Evolutionary conservation across 1,140 invertebrate species (phyloP), one percentile per base, ranked within the genome.

Genomic region (Diploscapter pachys): DNA sequence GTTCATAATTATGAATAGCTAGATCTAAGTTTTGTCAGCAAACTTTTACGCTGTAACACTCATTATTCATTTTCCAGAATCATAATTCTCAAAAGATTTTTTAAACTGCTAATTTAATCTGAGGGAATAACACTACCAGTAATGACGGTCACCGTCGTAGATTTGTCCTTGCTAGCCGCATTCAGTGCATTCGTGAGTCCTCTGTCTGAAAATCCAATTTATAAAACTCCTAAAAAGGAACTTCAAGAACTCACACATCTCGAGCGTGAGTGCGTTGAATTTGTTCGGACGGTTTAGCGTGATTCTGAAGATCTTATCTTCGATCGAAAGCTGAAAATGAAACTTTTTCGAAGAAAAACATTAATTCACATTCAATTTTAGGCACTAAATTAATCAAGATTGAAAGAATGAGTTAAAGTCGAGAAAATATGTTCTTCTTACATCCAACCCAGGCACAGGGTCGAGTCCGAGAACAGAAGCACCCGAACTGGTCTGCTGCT

Each of bases 201-300:
- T 75, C 85, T 72, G 83, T 93, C 31, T 31, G 31, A 31, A 31
- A 31, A 31, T 1, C 31, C 31, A 31, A 31, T 31, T 31, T 31
- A 31, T 31, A 31, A 31, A 31, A 31, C 31, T 31, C 31, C 31
- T 31, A 31, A 31, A 31, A 31, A 31, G 1, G 31, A 31, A 31
- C 31, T 31, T 31, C 31, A 31, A 31, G 31, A 31, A 31, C 31
- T 31, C 31, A 31, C 31, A 94, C 90, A 92, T 92, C 87, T 89
- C 81, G 13, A 72, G 75, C 65, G 89, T 90, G 3, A 95, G 86
- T 5, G 93, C 92, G 89, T 96, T 96, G 83, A 91, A 92, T 80
- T 90, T 92, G 56, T 85, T 80, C 5, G 92, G 92, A 66, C 90
- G 89, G 86, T 92, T 92, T 61, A 93, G 88, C 68, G 87, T 89